These are phyloP conservation scores for Halichondria panicea DNA, from an alignment of 37 sponge, comb jelly and placozoan species.

Conservation along the genomic window DNA sequence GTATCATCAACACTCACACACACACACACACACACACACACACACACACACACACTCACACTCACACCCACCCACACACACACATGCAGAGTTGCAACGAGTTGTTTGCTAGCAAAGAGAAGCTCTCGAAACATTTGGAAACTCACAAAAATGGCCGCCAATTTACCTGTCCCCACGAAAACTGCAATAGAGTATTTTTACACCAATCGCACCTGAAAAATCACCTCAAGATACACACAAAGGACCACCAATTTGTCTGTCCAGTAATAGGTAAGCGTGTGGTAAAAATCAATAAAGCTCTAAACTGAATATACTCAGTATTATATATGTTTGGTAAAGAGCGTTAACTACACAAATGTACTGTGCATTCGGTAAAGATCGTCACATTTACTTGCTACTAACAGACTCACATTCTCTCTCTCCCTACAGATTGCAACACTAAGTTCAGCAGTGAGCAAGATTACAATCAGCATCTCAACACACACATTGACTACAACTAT, in stretches of 20 bases:
- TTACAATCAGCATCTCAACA: slow-evolving; percentile 57
- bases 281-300: too few species aligned
- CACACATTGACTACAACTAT: slow-evolving; percentile 62
- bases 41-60: slow-evolving; percentile 65
- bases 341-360: neutral
- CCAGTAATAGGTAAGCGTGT: slow-evolving; percentile 49
- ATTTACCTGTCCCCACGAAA: slow-evolving; percentile 51
- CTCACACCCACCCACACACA: slow-evolving; percentile 62
- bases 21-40: slow-evolving; percentile 68
- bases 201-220: slow-evolving; percentile 60
- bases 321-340: neutral
- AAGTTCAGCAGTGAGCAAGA: slow-evolving; percentile 50
- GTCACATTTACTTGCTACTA: neutral
- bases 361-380: neutral
- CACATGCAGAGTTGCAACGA: slow-evolving; percentile 62
- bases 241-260: slow-evolving; percentile 53
- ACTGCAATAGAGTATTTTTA: slow-evolving; percentile 62
- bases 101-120: slow-evolving; percentile 40
- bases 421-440: slow-evolving; percentile 43
- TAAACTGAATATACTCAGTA: neutral
- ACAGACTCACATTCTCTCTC: neutral
- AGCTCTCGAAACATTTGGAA: slow-evolving; percentile 27
- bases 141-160: slow-evolving; percentile 45
- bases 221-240: slow-evolving; percentile 66
- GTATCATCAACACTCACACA: slow-evolving; percentile 42